These are phyloP conservation scores for Myocastor coypus DNA, from an alignment of 2,113 vertebrate genomes.

Conservation along the genomic window DNA sequence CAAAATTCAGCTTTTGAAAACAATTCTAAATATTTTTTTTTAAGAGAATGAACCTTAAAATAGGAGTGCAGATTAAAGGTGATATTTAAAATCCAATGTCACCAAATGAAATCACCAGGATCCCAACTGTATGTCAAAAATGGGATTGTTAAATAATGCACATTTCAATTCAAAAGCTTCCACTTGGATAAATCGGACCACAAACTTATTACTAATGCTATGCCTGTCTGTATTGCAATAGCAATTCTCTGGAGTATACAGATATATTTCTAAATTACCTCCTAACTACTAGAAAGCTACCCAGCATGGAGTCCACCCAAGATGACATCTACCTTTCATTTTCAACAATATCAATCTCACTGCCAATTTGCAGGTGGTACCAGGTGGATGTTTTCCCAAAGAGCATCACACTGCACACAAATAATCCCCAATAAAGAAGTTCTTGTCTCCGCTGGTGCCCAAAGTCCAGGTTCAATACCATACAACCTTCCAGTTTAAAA, in stretches of 20 bases:
- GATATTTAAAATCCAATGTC: conserved; percentile 52
- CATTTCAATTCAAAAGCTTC: conserved; percentile 80
- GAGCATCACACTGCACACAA: background rate
- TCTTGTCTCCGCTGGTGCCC: background rate
- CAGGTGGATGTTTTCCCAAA: background rate
- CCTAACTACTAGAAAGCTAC: background rate
- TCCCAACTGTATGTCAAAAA: conserved; percentile 60
- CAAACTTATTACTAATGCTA: conserved; percentile 39
- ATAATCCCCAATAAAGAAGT: background rate
- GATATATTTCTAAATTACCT: conserved; percentile 33
- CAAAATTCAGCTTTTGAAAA: background rate
- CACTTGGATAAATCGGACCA: conserved; percentile 69
- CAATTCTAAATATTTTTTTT: background rate
- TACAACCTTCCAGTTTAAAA: background rate
- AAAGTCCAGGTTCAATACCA: background rate
- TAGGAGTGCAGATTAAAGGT: conserved; percentile 7
- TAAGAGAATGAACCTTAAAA: conserved; percentile 20
- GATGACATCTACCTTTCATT: background rate
- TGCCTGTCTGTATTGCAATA: conserved; percentile 42
- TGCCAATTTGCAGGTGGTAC: background rate
- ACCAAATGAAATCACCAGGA: conserved; percentile 74
- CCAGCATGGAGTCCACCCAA: background rate
- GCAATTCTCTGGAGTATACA: conserved; percentile 22
- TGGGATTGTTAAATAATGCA: conserved; percentile 84
- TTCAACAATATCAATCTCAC: background rate